Conservation (phyloP, 2,113 vertebrate species). For the Prolemur simus region DNA sequence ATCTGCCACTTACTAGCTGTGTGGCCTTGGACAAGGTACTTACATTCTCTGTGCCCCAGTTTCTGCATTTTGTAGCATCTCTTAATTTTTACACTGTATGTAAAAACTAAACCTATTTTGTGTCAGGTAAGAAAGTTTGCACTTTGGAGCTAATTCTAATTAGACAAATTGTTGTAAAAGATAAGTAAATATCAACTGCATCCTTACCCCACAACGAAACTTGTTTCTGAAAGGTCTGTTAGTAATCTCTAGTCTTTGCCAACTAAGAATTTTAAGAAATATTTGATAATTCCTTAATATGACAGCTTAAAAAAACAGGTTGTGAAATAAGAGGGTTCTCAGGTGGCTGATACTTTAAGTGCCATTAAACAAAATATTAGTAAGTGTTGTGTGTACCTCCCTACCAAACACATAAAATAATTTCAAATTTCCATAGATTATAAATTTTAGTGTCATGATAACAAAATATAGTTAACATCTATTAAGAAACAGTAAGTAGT, state of each 20-base stretch:
- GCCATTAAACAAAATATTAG: constrained; percentile 30
- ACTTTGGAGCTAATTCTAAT: constrained; percentile 8
- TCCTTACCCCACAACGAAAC: neutral
- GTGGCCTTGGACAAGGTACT: neutral
- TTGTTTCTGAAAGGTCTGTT: constrained; percentile 8
- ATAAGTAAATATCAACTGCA: neutral
- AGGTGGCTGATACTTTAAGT: neutral
- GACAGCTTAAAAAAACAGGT: constrained; percentile 19
- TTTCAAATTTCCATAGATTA: neutral
- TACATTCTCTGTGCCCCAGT: neutral
- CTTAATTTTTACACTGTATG: neutral
- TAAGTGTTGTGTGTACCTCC: neutral
- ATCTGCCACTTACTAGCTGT: neutral
- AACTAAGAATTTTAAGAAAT: constrained; percentile 33
- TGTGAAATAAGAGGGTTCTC: constrained; percentile 6
- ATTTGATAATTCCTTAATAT: constrained; percentile 38
- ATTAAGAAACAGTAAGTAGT: constrained; percentile 18
- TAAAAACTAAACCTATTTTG: neutral
- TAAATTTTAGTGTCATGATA: constrained; percentile 47
- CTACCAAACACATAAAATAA: neutral
- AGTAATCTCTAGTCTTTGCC: constrained; percentile 7
- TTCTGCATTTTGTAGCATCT: neutral
- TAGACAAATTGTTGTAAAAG: neutral
- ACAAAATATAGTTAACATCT: constrained; percentile 38
- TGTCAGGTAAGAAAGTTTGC: neutral